Evolutionary conservation across 2,888 invertebrate species (phyloP).

Genomic region (Hyppa rectilinea): DNA sequence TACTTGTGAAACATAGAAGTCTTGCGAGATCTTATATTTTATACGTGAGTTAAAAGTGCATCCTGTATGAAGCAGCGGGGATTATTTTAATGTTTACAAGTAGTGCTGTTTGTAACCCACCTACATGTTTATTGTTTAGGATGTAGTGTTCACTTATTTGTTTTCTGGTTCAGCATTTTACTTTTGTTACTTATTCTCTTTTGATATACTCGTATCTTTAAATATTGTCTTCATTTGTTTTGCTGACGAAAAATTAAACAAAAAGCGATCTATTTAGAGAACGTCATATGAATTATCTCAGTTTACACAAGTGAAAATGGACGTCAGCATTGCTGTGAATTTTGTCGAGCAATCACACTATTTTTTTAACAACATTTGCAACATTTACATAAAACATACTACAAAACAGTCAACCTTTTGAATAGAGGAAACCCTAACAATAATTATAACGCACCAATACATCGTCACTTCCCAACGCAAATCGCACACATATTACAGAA

Average conservation of each 20-base stretch:
- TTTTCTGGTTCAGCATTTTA: not conserved
- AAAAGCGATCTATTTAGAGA: not conserved
- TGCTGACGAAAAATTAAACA: not conserved
- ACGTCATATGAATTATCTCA: no score
- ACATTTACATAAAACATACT: not conserved
- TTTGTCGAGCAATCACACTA: no score
- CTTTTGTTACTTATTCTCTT: not conserved
- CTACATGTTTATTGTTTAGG: slow-evolving; percentile 1
- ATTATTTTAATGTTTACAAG: slow-evolving; percentile 29
- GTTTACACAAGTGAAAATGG: not conserved
- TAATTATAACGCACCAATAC: slow-evolving; percentile 7
- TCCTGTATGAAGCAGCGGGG: slow-evolving; percentile 8
- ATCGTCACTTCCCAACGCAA: slow-evolving; percentile 26
- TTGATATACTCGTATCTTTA: not conserved
- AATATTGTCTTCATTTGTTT: not conserved
- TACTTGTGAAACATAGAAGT: slow-evolving; percentile 18
- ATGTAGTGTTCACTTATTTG: not conserved
- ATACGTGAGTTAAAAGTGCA: slow-evolving; percentile 42
- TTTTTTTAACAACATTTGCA: no score
- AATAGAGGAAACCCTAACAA: not conserved
- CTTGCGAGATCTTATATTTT: slow-evolving; percentile 21
- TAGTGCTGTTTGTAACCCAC: slow-evolving; percentile 7
- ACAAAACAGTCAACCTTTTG: not conserved
- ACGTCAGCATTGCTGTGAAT: no score
- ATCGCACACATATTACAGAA: slow-evolving; percentile 35